These are phyloP conservation scores for Campylomormyrus tamandua DNA, from an alignment of 2,113 vertebrate species.

Conservation along the genomic window DNA sequence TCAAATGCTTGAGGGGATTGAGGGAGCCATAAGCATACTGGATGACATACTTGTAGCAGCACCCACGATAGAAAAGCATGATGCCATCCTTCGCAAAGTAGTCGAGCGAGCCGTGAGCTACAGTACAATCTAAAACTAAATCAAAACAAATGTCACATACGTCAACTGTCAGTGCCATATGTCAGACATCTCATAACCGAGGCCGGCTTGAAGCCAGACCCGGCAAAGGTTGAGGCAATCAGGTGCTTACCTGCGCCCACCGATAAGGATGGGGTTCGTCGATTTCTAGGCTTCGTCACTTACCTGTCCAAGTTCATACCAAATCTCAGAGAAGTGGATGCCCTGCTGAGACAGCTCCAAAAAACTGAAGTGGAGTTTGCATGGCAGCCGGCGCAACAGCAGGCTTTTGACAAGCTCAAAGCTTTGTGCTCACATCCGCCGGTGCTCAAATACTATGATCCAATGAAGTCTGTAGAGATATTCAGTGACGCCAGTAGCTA, in stretches of 20 bases:
- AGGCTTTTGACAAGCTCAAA: constrained; percentile 10
- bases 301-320: constrained; percentile 17
- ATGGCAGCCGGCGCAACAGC: background rate
- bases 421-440: no score
- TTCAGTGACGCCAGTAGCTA: no score
- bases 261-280: constrained; percentile 16
- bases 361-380: background rate
- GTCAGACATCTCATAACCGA: constrained; percentile 22
- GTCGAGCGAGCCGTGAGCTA: constrained; percentile 21
- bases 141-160: constrained; percentile 19
- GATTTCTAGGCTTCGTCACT: constrained; percentile 18
- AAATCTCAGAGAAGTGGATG: constrained; percentile 12
- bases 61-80: constrained; percentile 12
- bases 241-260: constrained; percentile 2
- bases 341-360: background rate
- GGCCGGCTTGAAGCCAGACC: constrained; percentile 20
- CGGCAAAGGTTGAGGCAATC: constrained; percentile 15
- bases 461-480: no score
- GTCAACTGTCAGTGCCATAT: background rate
- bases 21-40: constrained; percentile 10
- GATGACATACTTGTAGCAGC: constrained; percentile 19
- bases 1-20: constrained; percentile 19
- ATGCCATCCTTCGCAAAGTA: constrained; percentile 3
- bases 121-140: constrained; percentile 9
- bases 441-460: no score